Conservation (phyloP, 2,797 vertebrate species). For the Phyllotis vaccarum region DNA sequence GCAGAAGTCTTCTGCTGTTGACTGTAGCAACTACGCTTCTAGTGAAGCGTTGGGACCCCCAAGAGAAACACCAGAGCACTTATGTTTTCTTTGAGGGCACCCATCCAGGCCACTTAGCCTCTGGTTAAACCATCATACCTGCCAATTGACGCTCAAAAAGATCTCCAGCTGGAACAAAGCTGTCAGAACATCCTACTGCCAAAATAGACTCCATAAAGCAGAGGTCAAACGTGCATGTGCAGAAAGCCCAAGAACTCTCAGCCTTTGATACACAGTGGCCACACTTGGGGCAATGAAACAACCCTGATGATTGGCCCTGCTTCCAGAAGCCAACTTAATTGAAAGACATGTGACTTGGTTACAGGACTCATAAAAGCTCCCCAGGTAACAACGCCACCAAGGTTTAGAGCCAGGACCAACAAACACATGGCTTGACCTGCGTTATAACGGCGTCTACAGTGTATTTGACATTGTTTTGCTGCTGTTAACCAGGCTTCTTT, state of each 20-base stretch:
- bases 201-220: not conserved
- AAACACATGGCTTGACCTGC: not conserved
- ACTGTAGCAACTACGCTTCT: not conserved
- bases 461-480: too few relatives aligned
- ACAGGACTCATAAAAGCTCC: not conserved
- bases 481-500: not conserved
- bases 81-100: not conserved
- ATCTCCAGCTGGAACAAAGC: not conserved
- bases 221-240: not conserved
- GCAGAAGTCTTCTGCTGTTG: not conserved
- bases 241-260: not conserved
- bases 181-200: not conserved
- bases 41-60: not conserved
- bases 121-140: not conserved
- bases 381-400: not conserved
- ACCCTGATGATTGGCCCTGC: not conserved
- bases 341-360: not conserved
- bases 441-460: not conserved
- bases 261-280: not conserved
- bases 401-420: not conserved
- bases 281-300: not conserved
- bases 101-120: not conserved
- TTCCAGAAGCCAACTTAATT: not conserved
- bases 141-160: not conserved
- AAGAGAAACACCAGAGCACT: not conserved